phyloP scores from a whole-genome alignment of 2,797 vertebrate genomes.

The Chelon labrosus region DNA sequence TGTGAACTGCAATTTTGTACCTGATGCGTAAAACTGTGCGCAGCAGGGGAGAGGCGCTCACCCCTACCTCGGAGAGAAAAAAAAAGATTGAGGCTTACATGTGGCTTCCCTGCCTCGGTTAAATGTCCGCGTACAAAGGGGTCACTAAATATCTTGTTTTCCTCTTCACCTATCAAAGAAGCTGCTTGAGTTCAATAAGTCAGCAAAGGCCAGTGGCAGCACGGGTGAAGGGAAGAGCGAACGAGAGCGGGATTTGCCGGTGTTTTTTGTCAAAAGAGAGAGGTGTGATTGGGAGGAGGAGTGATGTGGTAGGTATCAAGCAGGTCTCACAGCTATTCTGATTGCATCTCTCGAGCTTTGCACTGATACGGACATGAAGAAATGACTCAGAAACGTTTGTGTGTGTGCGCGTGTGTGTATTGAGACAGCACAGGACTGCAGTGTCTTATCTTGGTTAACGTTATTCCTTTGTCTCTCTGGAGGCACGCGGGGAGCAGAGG shows the following conservation, averaged over 20 bases:
- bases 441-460: slow-evolving; percentile 75
- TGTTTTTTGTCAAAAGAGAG: slow-evolving; percentile 6
- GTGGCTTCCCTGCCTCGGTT: slow-evolving; percentile 14
- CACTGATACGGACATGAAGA: slow-evolving; percentile 35
- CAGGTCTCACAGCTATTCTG: slow-evolving; percentile 16
- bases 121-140: slow-evolving; percentile 20
- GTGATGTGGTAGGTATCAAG: slow-evolving; percentile 2
- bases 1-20: slow-evolving; percentile 9
- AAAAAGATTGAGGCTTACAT: neutral
- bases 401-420: slow-evolving; percentile 21
- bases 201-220: slow-evolving; percentile 23
- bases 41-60: neutral
- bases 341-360: slow-evolving; percentile 26
- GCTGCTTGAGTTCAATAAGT: slow-evolving; percentile 47
- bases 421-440: slow-evolving; percentile 69
- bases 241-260: neutral
- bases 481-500: slow-evolving; percentile 77
- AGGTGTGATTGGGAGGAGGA: neutral
- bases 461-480: slow-evolving; percentile 71
- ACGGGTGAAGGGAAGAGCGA: slow-evolving; percentile 27
- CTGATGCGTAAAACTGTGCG: neutral
- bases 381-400: slow-evolving; percentile 21
- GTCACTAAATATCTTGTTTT: slow-evolving; percentile 57
- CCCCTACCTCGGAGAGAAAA: neutral
- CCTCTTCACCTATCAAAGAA: slow-evolving; percentile 53